Evolutionary conservation across 1,140 invertebrate genomes (phyloP), one percentile per base, ranked within the genome.

Genomic region (Artemia franciscana): DNA sequence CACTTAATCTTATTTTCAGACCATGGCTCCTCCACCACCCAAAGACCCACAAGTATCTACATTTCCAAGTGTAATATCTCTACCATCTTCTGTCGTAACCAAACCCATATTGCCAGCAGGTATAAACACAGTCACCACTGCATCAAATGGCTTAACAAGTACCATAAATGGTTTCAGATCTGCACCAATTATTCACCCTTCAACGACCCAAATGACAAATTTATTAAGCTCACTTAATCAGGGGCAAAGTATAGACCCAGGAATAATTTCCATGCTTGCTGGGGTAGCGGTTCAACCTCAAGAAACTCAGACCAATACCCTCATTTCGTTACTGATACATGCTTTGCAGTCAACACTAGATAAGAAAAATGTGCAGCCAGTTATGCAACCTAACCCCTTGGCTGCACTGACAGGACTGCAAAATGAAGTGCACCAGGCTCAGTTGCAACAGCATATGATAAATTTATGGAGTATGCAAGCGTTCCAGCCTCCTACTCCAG

Each of bases 331-430:
- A 18, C 3, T 51, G 39, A 51, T 51, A 12, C 39, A 51, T 12
- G 39, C 39, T 18, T 51, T 51, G 39, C 39, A 51, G 21, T 51
- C 39, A 1, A 18, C 70, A 4, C 68, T 72, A 28, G 76, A 76
- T 9, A 74, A 76, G 65, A 79, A 79, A 63, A 68, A 12, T 12
- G 12, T 18, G 39, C 39, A 51, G 39, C 39, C 39, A 15, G 39
- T 51, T 51, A 51, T 51, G 39, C 39, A 12, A 15, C 21, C 39
- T 18, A 51, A 51, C 39, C 39, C 39, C 3, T 2, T 51, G 28
- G 9, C 60, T 60, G 4, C 63, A 64, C 51, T 24, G 24, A 5
- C 63, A 64, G 58, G 30, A 59, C 23, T 64, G 62, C 9, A 63
- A 61, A 28, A 61, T 61, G 59, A 60, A 24, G 63, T 60, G 39